Evolutionary conservation across 1,140 invertebrate genomes (phyloP).

Genomic region (Drosophila kanapiae): DNA sequence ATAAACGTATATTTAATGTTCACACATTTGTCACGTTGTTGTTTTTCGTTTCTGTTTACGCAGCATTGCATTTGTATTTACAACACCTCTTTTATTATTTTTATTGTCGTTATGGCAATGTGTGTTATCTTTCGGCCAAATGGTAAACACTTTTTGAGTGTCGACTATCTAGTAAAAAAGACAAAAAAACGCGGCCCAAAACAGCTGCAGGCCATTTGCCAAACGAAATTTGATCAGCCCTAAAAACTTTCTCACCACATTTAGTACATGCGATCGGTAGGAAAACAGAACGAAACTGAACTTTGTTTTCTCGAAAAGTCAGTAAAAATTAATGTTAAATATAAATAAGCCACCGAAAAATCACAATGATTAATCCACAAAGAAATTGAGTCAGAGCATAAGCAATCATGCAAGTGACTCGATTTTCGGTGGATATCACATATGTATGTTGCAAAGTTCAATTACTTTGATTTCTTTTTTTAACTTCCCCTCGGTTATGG

Average conservation of each 20-base stretch:
- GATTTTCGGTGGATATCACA: slow-evolving; percentile 11
- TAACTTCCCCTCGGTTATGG: not conserved
- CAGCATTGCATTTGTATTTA: slow-evolving; percentile 58
- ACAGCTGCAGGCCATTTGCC: slow-evolving; percentile 62
- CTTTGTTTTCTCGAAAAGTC: slow-evolving; percentile 11
- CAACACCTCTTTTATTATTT: slow-evolving; percentile 46
- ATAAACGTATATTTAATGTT: slow-evolving; percentile 79
- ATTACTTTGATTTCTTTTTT: slow-evolving; percentile 20
- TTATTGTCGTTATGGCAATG: slow-evolving; percentile 34
- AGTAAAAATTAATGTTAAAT: not conserved
- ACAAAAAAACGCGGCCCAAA: slow-evolving; percentile 27
- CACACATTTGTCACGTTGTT: slow-evolving; percentile 80
- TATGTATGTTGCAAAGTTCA: not conserved
- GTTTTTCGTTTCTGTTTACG: slow-evolving; percentile 61
- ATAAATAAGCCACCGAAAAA: slow-evolving; percentile 19
- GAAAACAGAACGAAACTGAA: slow-evolving; percentile 15
- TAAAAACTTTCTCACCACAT: slow-evolving; percentile 25
- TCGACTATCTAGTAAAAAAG: slow-evolving; percentile 55
- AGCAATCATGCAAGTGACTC: not conserved
- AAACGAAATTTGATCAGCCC: slow-evolving; percentile 47
- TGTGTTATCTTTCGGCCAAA: slow-evolving; percentile 65
- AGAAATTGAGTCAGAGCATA: slow-evolving; percentile 32
- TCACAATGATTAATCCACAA: slow-evolving; percentile 35
- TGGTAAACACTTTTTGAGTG: slow-evolving; percentile 65
- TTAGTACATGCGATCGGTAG: not conserved